phyloP scores from a whole-genome alignment of 1,140 invertebrate species.

The Belonocnema kinseyi region DNA sequence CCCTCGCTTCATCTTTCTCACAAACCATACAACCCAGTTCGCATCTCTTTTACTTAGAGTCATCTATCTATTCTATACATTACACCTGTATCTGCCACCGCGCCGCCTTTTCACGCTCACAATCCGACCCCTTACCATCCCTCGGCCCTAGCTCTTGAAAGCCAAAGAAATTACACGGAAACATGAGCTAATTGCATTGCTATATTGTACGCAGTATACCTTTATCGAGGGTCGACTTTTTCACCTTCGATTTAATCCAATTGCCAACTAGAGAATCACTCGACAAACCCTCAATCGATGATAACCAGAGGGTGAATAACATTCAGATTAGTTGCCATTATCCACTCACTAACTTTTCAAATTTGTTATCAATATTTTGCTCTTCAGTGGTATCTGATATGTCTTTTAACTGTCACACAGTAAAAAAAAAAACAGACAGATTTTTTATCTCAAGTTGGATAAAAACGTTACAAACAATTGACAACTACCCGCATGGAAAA shows the following conservation, averaged over 20 bases:
- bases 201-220: not conserved
- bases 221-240: not conserved
- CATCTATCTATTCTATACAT: constrained; percentile 20
- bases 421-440: too few species aligned
- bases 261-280: not conserved
- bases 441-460: too few species aligned
- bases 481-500: too few species aligned
- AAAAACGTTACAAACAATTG: too few species aligned
- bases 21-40: constrained; percentile 23
- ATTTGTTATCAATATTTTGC: too few species aligned
- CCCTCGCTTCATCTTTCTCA: constrained; percentile 27
- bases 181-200: constrained; percentile 18
- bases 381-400: too few species aligned
- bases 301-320: constrained; percentile 4
- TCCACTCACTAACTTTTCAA: not conserved
- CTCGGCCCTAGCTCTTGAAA: not conserved
- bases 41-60: not conserved
- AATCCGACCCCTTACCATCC: not conserved
- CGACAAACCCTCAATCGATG: not conserved
- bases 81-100: not conserved
- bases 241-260: constrained; percentile 18
- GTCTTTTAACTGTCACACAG: too few species aligned
- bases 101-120: not conserved
- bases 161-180: constrained; percentile 17
- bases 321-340: not conserved